Conservation (phyloP, 2,113 vertebrate species). For the Forbesichthys papilliferus region DNA sequence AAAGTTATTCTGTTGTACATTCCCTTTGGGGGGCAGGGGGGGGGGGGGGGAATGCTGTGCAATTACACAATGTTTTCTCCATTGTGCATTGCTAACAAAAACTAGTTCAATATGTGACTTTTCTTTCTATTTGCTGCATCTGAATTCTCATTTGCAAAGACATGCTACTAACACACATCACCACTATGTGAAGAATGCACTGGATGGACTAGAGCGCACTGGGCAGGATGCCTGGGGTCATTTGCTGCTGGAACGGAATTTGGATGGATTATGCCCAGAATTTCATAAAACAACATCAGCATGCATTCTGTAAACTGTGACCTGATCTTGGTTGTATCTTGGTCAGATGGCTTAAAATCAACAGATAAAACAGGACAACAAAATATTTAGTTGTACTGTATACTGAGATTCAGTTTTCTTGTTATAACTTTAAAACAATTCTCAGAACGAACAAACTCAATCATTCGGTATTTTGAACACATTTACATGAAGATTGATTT, state of each 20-base stretch:
- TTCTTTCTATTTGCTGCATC: no score
- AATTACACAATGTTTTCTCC: constrained; percentile 17
- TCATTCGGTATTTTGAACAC: no score
- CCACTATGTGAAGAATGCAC: constrained; percentile 56
- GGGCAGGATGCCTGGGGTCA: constrained; percentile 58
- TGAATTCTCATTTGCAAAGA: constrained; percentile 37
- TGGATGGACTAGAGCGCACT: constrained; percentile 48
- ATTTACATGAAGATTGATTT: no score
- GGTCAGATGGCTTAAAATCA: not conserved
- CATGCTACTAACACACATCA: constrained; percentile 51
- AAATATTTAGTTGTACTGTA: no score
- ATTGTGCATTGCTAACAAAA: constrained; percentile 18
- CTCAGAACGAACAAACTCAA: no score
- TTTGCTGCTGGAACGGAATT: constrained; percentile 77
- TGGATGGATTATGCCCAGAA: constrained; percentile 55
- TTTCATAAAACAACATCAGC: constrained; percentile 53
- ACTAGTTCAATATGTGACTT: constrained; percentile 17
- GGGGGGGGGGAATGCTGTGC: not conserved
- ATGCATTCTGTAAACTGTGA: constrained; percentile 38
- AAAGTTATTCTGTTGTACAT: not conserved
- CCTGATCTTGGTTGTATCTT: not conserved
- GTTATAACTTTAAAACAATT: no score
- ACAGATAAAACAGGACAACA: not conserved
- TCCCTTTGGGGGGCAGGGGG: not conserved
- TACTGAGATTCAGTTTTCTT: no score